Conservation (phyloP, 2,113 vertebrate species). For the Bolborhynchus lineola region DNA sequence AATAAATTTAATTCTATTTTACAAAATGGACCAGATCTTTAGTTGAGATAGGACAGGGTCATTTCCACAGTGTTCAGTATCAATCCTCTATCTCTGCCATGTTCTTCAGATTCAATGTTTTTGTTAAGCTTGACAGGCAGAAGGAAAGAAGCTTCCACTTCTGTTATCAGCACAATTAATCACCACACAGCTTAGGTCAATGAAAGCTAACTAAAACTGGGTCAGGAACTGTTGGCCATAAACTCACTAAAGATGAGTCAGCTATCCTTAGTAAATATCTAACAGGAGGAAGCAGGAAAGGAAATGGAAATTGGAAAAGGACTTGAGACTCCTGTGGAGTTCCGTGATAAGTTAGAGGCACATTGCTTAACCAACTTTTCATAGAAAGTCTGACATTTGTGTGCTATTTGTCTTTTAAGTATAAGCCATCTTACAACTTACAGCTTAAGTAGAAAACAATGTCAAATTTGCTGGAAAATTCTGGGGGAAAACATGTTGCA, state of each 20-base stretch:
- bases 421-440: background rate
- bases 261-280: background rate
- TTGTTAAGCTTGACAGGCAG: background rate
- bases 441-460: background rate
- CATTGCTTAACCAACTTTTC: background rate
- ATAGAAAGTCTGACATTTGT: background rate
- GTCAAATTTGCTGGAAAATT: background rate
- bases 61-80: background rate
- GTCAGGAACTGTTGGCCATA: background rate
- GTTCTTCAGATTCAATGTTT: background rate
- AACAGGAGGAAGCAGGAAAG: background rate
- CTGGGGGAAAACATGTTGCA: background rate
- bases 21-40: background rate
- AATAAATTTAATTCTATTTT: background rate
- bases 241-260: background rate
- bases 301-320: conserved; percentile 17
- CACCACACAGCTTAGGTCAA: background rate
- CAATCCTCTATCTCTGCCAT: background rate
- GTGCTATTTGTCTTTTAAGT: background rate
- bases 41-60: background rate
- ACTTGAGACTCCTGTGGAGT: background rate
- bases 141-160: conserved; percentile 4
- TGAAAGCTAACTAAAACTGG: background rate
- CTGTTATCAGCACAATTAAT: conserved; percentile 34
- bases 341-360: background rate